Conservation (phyloP, 2,888 invertebrate genomes). For the Brenthis hecate region DNA sequence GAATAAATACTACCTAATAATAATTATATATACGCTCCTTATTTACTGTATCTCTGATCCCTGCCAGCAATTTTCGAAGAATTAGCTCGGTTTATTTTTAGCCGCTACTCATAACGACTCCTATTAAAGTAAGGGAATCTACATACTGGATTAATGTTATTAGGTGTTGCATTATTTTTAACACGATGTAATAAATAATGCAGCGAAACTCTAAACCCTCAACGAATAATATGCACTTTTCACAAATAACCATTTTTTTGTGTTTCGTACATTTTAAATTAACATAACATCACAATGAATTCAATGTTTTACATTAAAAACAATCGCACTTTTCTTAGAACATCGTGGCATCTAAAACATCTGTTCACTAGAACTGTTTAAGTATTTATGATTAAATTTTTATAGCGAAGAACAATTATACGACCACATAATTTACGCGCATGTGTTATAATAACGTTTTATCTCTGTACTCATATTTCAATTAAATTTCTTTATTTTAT, state of each 20-base stretch:
- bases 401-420: neutral
- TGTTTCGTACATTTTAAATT: neutral
- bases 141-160: neutral
- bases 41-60: constrained; percentile 15
- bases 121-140: constrained; percentile 18
- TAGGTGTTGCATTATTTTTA: neutral
- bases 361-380: constrained; percentile 7
- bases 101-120: constrained; percentile 18
- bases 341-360: neutral
- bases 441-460: too few species aligned
- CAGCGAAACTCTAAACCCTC: too few species aligned
- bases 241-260: neutral
- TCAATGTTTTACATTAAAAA: constrained; percentile 4
- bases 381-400: constrained; percentile 13
- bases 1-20: constrained; percentile 21
- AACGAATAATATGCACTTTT: neutral
- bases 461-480: neutral
- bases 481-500: neutral
- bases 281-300: neutral
- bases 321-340: constrained; percentile 9
- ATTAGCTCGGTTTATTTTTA: constrained; percentile 29
- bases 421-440: too few species aligned
- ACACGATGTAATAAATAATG: neutral
- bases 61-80: constrained; percentile 28
- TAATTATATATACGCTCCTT: constrained; percentile 18